phyloP scores from a whole-genome alignment of 2,888 invertebrate species.

The Hipparchia sbordonii region DNA sequence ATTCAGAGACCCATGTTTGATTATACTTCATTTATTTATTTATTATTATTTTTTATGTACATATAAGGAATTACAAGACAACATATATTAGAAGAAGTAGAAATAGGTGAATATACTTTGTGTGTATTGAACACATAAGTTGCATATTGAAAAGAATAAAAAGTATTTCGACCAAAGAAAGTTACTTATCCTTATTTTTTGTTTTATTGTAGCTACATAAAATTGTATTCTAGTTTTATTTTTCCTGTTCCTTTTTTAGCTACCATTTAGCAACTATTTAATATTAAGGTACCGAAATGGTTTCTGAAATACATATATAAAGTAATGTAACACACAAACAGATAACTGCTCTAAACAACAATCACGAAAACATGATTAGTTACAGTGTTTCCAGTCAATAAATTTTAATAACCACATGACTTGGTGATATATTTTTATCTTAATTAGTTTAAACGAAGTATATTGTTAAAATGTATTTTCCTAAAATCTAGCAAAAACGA shows the following conservation, averaged over 20 bases:
- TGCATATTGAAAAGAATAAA: too few relatives aligned
- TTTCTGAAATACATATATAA: not conserved
- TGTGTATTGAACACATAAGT: too few relatives aligned
- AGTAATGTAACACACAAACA: constrained; percentile 1
- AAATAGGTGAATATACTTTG: too few relatives aligned
- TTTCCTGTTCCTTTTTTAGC: not conserved
- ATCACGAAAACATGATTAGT: constrained; percentile 42
- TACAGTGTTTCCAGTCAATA: constrained; percentile 32
- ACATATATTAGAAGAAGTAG: too few relatives aligned
- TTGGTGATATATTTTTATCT: constrained; percentile 30
- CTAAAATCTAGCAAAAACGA: constrained; percentile 13
- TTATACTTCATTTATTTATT: too few relatives aligned
- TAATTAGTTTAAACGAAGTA: constrained; percentile 29
- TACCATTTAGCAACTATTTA: not conserved
- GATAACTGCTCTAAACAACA: constrained; percentile 20
- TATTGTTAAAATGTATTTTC: not conserved
- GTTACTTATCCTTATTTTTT: too few relatives aligned
- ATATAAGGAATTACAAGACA: too few relatives aligned
- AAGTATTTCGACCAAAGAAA: too few relatives aligned
- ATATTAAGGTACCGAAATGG: not conserved
- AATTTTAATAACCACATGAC: constrained; percentile 28
- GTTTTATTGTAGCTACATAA: too few relatives aligned
- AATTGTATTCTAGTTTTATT: not conserved
- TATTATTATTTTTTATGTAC: too few relatives aligned
- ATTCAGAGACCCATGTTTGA: too few relatives aligned